These are phyloP conservation scores for Lottia gigantea DNA, from an alignment of 2,888 invertebrate species.

Conservation along the genomic window DNA sequence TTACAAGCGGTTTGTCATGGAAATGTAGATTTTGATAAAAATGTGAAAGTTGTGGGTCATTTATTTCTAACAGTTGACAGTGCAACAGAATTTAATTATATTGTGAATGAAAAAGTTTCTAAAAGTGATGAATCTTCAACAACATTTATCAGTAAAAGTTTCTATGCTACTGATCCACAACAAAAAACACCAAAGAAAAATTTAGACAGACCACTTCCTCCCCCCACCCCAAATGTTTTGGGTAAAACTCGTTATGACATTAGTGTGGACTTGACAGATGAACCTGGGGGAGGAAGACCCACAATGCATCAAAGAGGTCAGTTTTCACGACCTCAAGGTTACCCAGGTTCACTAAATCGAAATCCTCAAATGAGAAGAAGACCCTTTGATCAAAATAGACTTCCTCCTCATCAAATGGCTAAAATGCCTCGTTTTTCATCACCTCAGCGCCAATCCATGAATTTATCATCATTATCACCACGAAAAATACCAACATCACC, in stretches of 20 bases:
- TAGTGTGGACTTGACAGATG: background rate
- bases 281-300: background rate
- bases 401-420: constrained; percentile 1
- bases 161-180: constrained; percentile 5
- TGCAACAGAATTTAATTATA: constrained; percentile 2
- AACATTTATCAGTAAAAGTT: constrained; percentile 10
- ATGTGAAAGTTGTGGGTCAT: constrained; percentile 10
- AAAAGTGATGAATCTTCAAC: constrained; percentile 10
- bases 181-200: constrained; percentile 11
- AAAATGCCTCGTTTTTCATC: constrained; percentile 3
- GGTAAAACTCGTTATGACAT: constrained; percentile 5
- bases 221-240: constrained; percentile 1
- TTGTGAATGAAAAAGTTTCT: background rate
- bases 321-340: background rate
- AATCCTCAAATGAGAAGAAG: background rate
- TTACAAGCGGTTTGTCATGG: constrained; percentile 3
- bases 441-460: background rate
- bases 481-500: background rate
- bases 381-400: background rate
- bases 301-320: background rate
- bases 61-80: background rate
- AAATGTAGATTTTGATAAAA: constrained; percentile 1
- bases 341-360: background rate
- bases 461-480: constrained; percentile 1
- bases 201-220: constrained; percentile 6